Evolutionary conservation across 2,113 vertebrate species (phyloP), one percentile per base, ranked within the genome.

Genomic region (Eclectus roratus): DNA sequence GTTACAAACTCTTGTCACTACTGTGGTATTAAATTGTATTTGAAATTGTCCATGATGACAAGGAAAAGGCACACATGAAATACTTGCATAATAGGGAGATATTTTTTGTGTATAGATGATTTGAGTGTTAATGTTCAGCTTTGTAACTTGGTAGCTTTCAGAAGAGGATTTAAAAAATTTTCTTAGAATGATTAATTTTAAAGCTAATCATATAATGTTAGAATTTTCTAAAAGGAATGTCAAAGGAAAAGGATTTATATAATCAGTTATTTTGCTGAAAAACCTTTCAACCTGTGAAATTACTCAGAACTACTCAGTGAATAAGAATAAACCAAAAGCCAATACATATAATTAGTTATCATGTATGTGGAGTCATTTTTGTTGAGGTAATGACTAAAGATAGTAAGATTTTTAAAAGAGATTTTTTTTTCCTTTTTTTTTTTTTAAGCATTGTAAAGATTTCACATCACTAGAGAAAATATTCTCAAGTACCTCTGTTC

Each of bases 161-260:
- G 43, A 12, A 72, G 52, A 28, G 23, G 25, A 35, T 91, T 88
- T 19, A 3, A 74, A 47, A 63, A 31, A 1, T 1, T 7, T 55
- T 85, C 47, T 84, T 81, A 74, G 89, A 87, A 78, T 74, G 8
- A 81, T 79, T 88, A 44, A 86, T 96, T 94, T 82, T 79, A 95
- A 93, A 85, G 20, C 31, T 94, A 91, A 76, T 95, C 25, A 81
- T 77, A 46, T 18, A 85, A 91, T 7, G 64, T 84, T 74, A 93
- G 77, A 96, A 91, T 89, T 95, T 92, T 87, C 44, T 58, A 65
- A 93, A 68, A 50, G 10, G 6, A 61, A 49, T 80, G 56, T 66
- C 39, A 94, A 47, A 89, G 53, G 19, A 35, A 85, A 60, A 65
- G 39, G 46, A 72, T 93, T 71, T 80, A 80, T 55, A 47, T 70